These are phyloP conservation scores for Drosophila tripunctata DNA, from an alignment of 2,888 invertebrate genomes.

Conservation along the genomic window DNA sequence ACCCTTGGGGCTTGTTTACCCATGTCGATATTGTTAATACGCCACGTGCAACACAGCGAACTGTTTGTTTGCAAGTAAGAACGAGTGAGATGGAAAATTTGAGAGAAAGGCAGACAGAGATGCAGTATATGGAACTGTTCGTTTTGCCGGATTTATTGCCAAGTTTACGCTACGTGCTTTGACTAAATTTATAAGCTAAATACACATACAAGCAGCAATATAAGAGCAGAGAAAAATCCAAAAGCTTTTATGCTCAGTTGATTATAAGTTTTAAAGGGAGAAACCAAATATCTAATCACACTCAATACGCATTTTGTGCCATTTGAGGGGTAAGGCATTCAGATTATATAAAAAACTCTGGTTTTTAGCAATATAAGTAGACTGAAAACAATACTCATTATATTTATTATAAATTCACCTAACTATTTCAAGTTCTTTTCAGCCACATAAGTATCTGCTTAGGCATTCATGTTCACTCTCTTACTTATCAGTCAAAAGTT, in stretches of 20 bases:
- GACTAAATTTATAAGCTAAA: conserved; percentile 82
- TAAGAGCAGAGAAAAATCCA: conserved; percentile 19
- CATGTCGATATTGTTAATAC: conserved; percentile 77
- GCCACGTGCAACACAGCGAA: conserved; percentile 66
- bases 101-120: conserved; percentile 1
- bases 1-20: conserved; percentile 67
- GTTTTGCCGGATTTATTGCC: conserved; percentile 74
- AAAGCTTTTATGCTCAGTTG: conserved; percentile 34
- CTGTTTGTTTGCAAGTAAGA: conserved; percentile 8
- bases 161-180: conserved; percentile 82
- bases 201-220: conserved; percentile 38
- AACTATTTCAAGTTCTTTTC: neutral
- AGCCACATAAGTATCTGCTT: conserved; percentile 2
- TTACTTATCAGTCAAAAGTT: conserved; percentile 57
- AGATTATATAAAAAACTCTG: too few species aligned
- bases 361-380: too few species aligned
- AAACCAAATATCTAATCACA: neutral
- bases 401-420: too few species aligned
- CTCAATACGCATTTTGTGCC: too few species aligned
- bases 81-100: neutral
- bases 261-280: conserved; percentile 36
- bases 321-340: neutral
- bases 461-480: conserved; percentile 47
- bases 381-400: too few species aligned
- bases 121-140: conserved; percentile 31